Percentiles rank a stretch among this genome's conserved stretches.
These are phyloP conservation scores for Glossosoma conforme DNA, from an alignment of 1,140 invertebrate genomes.

Conservation along the genomic window DNA sequence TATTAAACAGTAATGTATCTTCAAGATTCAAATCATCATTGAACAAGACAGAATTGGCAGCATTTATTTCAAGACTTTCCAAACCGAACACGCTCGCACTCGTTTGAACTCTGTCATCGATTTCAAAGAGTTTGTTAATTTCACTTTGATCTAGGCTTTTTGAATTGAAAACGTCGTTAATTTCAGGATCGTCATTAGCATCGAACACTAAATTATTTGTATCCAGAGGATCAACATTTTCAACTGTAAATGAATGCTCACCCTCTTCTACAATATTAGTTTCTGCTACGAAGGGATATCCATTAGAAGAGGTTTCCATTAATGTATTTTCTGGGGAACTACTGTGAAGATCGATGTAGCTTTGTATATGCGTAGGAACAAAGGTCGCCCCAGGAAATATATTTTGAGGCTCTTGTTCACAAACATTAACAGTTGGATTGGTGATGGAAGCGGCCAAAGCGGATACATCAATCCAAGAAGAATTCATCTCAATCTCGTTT, in stretches of 20 bases:
- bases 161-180: constrained; percentile 28
- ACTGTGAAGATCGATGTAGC: constrained; percentile 54
- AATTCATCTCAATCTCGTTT: constrained; percentile 67
- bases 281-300: constrained; percentile 12
- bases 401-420: constrained; percentile 51
- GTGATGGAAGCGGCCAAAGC: constrained; percentile 54
- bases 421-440: constrained; percentile 48
- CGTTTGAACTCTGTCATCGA: constrained; percentile 19
- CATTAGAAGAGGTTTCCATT: constrained; percentile 17
- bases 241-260: constrained; percentile 3
- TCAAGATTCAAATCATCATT: constrained; percentile 47
- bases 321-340: constrained; percentile 16
- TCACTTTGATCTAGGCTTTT: constrained; percentile 19
- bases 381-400: constrained; percentile 53
- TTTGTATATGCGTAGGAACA: constrained; percentile 67
- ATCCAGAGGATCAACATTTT: constrained; percentile 33
- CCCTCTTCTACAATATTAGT: neutral
- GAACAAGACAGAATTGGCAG: constrained; percentile 47
- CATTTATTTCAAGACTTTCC: constrained; percentile 49
- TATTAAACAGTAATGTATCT: constrained; percentile 47
- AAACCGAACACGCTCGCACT: constrained; percentile 25
- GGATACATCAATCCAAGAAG: constrained; percentile 66
- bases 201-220: constrained; percentile 32
- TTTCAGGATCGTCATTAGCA: constrained; percentile 27
- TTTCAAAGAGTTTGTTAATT: constrained; percentile 26